phyloP scores from a whole-genome alignment of 2,797 vertebrate genomes.

The Molossus molossus region DNA sequence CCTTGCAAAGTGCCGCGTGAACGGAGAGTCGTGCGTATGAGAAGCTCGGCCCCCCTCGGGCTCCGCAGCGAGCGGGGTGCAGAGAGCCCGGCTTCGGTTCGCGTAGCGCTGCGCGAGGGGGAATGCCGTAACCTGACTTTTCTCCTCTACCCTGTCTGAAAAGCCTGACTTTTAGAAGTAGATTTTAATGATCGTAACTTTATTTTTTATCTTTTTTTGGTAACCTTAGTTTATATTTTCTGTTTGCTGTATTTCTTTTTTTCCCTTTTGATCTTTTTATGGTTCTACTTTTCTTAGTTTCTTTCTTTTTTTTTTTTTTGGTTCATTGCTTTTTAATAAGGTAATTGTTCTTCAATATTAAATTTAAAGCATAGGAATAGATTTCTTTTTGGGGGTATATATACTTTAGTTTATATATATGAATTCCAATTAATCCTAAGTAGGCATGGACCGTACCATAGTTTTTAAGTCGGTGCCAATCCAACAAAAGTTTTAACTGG shows the following conservation, averaged over 20 bases:
- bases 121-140: neutral
- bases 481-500: neutral
- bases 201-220: constrained; percentile 1
- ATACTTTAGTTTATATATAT: neutral
- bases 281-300: neutral
- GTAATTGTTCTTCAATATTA: neutral
- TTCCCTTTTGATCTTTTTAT: neutral
- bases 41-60: neutral
- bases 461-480: constrained; percentile 1
- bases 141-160: neutral
- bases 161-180: neutral
- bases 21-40: neutral
- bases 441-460: neutral
- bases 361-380: neutral
- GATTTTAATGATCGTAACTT: neutral
- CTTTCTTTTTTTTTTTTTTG: neutral
- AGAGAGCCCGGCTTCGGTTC: fast-evolving
- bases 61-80: fast-evolving
- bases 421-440: neutral
- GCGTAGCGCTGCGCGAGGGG: neutral
- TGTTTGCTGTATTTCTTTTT: neutral
- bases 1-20: neutral
- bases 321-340: neutral
- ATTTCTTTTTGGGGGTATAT: neutral
- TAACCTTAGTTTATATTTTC: neutral